phyloP scores from a whole-genome alignment of 2,888 invertebrate genomes.

The Esperia sulphurella region DNA sequence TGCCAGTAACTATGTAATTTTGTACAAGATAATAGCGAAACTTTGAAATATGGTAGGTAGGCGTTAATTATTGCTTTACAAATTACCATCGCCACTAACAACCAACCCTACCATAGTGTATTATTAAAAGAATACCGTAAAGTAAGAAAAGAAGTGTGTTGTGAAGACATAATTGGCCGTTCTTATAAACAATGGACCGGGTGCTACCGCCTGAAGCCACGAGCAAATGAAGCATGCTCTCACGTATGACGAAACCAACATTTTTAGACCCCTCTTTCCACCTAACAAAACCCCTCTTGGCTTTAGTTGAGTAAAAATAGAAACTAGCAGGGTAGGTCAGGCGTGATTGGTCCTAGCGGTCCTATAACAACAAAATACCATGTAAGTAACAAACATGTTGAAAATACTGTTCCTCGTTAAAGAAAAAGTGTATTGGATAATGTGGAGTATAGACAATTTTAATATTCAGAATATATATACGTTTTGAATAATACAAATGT shows the following conservation, averaged over 20 bases:
- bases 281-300: slow-evolving; percentile 11
- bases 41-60: background rate
- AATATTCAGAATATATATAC: background rate
- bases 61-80: slow-evolving; percentile 9
- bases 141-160: slow-evolving; percentile 48
- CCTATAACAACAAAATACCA: slow-evolving; percentile 50
- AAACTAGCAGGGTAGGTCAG: slow-evolving; percentile 24
- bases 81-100: slow-evolving; percentile 7
- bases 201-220: slow-evolving; percentile 57
- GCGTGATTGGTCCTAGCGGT: slow-evolving; percentile 25
- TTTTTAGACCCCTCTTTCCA: slow-evolving; percentile 25
- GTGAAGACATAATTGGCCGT: slow-evolving; percentile 67
- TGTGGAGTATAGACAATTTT: background rate
- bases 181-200: slow-evolving; percentile 64
- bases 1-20: too few species aligned
- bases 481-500: too few species aligned
- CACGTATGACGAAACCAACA: slow-evolving; percentile 48
- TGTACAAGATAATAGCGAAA: too few species aligned
- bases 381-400: slow-evolving; percentile 48
- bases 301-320: slow-evolving; percentile 2
- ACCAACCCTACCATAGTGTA: slow-evolving; percentile 15
- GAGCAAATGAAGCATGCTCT: slow-evolving; percentile 67
- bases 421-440: slow-evolving; percentile 11
- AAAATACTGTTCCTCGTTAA: slow-evolving; percentile 50
- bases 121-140: slow-evolving; percentile 41